Evolutionary conservation across 2,888 invertebrate species (phyloP), one percentile per base, ranked within the genome.

Genomic region (Tinea semifulvella): DNA sequence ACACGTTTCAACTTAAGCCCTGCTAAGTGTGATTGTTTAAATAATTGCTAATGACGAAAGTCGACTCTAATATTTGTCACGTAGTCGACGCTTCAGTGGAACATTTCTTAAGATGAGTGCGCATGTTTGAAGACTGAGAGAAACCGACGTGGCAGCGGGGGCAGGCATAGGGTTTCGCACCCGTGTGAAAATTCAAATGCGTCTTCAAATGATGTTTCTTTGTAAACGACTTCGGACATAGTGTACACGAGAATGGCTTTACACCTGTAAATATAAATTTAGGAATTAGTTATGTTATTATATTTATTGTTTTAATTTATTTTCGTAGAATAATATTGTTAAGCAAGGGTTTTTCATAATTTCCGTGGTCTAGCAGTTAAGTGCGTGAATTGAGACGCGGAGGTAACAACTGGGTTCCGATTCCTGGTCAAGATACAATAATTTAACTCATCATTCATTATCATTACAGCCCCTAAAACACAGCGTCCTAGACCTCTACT

Each of bases 201-300:
- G 92, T 91, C 67, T 92, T 91, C 35, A 93, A 76, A 56, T 93
- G 92, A 57, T 92, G 92, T 54, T 92, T 92, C 72, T 92, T 92
- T 28, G 92, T 92, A 66, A 93, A 93, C 5, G 91, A 89, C 59
- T 92, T 92, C 6, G 86, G 79, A 53, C 89, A 89, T 20, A 88
- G 61, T 1, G 83, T 83, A 49, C 86, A 86, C 14, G 84, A 82
- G 52, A 85, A 92, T 0, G 92, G 92, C 57, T 92, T 91, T 5
- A 91, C 84, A 38, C 92, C 92, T 87, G 65, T 13, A 66, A 68
- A n/a, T n/a, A n/a, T n/a, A n/a, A n/a, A n/a, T n/a, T n/a, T n/a
- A n/a, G n/a, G n/a, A n/a, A n/a, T 19, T 17, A 16, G 20, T 38
- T 22, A 10, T 7, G 6, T 10, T 20, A 43, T 10, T 11, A 16